Conservation (phyloP, 2,888 invertebrate species). For the Hypsopygia costalis region DNA sequence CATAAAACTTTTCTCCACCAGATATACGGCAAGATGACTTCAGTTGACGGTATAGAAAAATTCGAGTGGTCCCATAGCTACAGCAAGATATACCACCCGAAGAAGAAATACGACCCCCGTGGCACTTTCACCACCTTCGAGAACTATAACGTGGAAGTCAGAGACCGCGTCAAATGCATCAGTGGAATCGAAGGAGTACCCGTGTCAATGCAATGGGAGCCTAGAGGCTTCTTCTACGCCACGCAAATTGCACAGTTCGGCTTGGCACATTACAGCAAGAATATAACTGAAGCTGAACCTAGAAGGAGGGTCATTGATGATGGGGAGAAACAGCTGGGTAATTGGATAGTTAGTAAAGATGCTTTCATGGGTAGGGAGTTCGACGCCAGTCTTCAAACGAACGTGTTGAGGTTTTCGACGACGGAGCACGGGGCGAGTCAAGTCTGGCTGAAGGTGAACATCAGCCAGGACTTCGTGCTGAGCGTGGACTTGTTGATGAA, state of each 20-base stretch:
- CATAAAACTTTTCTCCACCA: too few relatives aligned
- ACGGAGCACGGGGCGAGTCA: constrained; percentile 85
- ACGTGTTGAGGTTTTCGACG: constrained; percentile 86
- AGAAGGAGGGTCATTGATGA: constrained; percentile 86
- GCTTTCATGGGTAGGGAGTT: constrained; percentile 83
- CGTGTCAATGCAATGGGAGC: constrained; percentile 98
- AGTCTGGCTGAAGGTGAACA: constrained; percentile 81
- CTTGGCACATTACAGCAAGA: constrained; percentile 97
- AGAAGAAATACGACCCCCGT: constrained; percentile 92
- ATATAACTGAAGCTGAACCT: constrained; percentile 92
- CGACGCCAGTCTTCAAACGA: constrained; percentile 79
- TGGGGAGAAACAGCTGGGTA: constrained; percentile 83
- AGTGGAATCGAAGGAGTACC: constrained; percentile 97
- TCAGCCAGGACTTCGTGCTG: constrained; percentile 85
- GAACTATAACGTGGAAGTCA: constrained; percentile 97
- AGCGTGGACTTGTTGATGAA: constrained; percentile 86
- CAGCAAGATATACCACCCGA: constrained; percentile 93
- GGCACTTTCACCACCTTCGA: constrained; percentile 98
- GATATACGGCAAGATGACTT: constrained; percentile 92
- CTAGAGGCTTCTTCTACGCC: constrained; percentile 97
- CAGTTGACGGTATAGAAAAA: constrained; percentile 86
- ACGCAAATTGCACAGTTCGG: constrained; percentile 99
- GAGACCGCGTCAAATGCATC: constrained; percentile 97
- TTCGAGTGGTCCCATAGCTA: constrained; percentile 98
- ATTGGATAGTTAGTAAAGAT: constrained; percentile 88